phyloP scores from a whole-genome alignment of 2,797 vertebrate genomes.

The Synaphobranchus kaupii region DNA sequence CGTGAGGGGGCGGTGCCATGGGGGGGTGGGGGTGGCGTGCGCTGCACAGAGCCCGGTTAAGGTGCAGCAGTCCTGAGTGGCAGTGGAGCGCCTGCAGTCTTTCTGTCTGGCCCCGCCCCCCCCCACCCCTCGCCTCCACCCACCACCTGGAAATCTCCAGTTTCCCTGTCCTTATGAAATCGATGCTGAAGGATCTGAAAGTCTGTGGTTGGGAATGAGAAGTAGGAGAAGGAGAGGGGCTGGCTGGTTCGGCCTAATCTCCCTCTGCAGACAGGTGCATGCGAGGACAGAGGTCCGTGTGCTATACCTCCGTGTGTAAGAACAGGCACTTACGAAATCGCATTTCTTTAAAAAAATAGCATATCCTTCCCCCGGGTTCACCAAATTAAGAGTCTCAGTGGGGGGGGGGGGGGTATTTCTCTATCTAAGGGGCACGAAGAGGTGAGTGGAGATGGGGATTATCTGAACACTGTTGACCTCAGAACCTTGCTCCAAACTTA shows the following conservation, averaged over 20 bases:
- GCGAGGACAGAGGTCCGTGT: slow-evolving; percentile 4
- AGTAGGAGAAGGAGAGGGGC: neutral
- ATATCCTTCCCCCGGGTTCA: neutral
- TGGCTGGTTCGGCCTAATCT: neutral
- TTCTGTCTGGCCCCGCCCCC: neutral
- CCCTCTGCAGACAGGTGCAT: neutral
- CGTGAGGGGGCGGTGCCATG: neutral
- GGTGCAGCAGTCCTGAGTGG: neutral
- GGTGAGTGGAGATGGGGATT: slow-evolving; percentile 22
- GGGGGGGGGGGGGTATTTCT: neutral
- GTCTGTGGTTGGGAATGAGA: neutral
- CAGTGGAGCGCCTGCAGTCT: neutral
- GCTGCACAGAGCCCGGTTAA: neutral
- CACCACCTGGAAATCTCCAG: neutral
- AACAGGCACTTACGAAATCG: slow-evolving; percentile 71
- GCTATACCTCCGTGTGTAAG: slow-evolving; percentile 38
- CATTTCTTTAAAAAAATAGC: slow-evolving; percentile 45
- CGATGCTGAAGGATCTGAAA: neutral
- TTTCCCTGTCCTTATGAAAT: neutral
- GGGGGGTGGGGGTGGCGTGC: neutral
- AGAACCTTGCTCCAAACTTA: neutral
- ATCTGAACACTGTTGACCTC: slow-evolving; percentile 50
- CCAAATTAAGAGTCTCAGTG: neutral
- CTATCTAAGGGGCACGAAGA: slow-evolving; percentile 19
- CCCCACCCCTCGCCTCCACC: neutral